phyloP scores from a whole-genome alignment of 2,888 invertebrate genomes.

The Neoascia interrupta region DNA sequence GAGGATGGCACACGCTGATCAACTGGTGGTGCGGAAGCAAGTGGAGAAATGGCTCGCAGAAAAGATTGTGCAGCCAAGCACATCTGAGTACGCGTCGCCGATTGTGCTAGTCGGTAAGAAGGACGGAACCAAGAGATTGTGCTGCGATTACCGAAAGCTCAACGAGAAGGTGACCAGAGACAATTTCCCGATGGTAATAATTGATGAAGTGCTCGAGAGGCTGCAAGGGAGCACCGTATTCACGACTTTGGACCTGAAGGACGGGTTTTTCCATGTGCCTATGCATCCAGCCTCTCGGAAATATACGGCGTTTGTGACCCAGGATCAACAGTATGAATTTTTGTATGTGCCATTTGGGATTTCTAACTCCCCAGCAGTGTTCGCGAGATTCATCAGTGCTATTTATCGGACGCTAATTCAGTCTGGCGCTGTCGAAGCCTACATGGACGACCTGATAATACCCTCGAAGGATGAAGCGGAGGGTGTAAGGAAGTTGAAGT shows the following conservation, averaged over 20 bases:
- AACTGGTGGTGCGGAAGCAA: constrained; percentile 72
- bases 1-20: constrained; percentile 30
- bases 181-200: constrained; percentile 52
- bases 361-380: constrained; percentile 22
- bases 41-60: constrained; percentile 44
- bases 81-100: constrained; percentile 72
- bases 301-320: too few relatives aligned
- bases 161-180: constrained; percentile 48
- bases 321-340: too few relatives aligned
- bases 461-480: constrained; percentile 11
- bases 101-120: constrained; percentile 25
- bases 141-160: constrained; percentile 31
- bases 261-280: neutral
- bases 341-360: constrained; percentile 44
- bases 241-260: constrained; percentile 46
- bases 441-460: constrained; percentile 27
- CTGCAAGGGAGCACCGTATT: constrained; percentile 33
- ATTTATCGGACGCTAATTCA: neutral
- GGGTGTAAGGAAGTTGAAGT: constrained; percentile 4
- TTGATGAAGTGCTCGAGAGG: constrained; percentile 56
- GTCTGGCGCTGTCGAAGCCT: neutral
- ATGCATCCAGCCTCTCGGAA: neutral
- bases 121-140: constrained; percentile 19
- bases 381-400: neutral
- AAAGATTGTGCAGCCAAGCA: constrained; percentile 35